phyloP scores from a whole-genome alignment of 2,113 vertebrate genomes.

The Martes martes region DNA sequence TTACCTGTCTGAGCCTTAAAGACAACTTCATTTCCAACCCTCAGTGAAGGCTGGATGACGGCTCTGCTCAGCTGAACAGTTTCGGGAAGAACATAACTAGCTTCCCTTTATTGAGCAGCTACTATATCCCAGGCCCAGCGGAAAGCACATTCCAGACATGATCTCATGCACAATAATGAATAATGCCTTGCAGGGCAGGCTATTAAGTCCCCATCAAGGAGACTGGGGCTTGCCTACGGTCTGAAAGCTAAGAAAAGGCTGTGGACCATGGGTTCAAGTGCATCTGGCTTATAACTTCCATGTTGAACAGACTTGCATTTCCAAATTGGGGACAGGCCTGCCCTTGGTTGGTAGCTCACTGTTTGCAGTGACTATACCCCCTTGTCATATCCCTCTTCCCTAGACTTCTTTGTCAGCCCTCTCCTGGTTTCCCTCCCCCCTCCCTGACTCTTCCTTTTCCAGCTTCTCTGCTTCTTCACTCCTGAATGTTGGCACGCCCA shows the following conservation, averaged over 20 bases:
- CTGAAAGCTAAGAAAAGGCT: neutral
- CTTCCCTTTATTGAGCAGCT: neutral
- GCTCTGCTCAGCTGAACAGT: neutral
- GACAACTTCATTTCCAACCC: neutral
- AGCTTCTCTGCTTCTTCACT: neutral
- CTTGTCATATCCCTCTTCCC: neutral
- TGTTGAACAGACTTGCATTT: neutral
- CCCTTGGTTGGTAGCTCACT: neutral
- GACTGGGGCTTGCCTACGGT: neutral
- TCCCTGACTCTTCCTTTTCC: neutral
- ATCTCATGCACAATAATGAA: neutral
- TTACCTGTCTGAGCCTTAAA: neutral
- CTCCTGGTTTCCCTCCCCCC: neutral
- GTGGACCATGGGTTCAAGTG: neutral
- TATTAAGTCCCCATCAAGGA: neutral
- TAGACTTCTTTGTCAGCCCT: neutral
- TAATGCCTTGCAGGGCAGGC: neutral
- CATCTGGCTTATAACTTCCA: neutral
- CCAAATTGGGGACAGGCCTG: neutral
- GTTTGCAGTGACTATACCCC: neutral
- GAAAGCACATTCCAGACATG: neutral
- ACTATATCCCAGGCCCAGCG: neutral
- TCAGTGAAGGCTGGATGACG: neutral
- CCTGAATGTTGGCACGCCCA: neutral
- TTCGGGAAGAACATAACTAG: neutral